phyloP scores from a whole-genome alignment of 2,888 invertebrate genomes.

The Pterostichus niger region DNA sequence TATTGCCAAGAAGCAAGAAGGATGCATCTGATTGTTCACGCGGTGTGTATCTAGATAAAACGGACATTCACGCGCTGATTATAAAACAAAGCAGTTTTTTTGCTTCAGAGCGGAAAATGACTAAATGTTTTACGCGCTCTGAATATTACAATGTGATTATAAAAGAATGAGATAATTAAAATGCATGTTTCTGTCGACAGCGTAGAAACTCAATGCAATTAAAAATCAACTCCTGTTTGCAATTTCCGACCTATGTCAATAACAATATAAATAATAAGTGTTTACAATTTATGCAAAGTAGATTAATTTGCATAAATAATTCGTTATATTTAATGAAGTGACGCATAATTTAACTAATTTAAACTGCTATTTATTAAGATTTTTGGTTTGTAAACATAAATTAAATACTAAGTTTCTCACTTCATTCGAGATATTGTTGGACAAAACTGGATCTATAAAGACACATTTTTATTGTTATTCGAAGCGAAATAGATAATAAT shows the following conservation, averaged over 20 bases:
- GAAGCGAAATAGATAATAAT: too few species aligned
- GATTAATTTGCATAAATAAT: too few species aligned
- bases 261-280: background rate
- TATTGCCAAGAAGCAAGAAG: background rate
- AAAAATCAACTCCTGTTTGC: background rate
- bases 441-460: too few species aligned
- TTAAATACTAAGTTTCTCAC: too few species aligned
- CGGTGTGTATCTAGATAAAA: background rate
- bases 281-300: background rate
- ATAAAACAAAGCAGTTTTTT: constrained; percentile 11
- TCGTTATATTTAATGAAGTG: too few species aligned
- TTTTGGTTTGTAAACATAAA: too few species aligned
- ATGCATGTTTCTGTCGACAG: constrained; percentile 10
- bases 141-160: constrained; percentile 27
- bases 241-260: constrained; percentile 10
- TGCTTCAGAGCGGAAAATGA: constrained; percentile 31
- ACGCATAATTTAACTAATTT: too few species aligned
- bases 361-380: too few species aligned
- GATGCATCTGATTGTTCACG: background rate
- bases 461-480: too few species aligned
- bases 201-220: constrained; percentile 13
- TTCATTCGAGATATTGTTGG: too few species aligned
- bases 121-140: constrained; percentile 14
- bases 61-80: constrained; percentile 9
- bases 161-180: constrained; percentile 23